A percentile compares a stretch with the other conserved stretches of the same genome.
Conservation (phyloP, 2,888 invertebrate genomes). For the Drosophila ochracea region DNA sequence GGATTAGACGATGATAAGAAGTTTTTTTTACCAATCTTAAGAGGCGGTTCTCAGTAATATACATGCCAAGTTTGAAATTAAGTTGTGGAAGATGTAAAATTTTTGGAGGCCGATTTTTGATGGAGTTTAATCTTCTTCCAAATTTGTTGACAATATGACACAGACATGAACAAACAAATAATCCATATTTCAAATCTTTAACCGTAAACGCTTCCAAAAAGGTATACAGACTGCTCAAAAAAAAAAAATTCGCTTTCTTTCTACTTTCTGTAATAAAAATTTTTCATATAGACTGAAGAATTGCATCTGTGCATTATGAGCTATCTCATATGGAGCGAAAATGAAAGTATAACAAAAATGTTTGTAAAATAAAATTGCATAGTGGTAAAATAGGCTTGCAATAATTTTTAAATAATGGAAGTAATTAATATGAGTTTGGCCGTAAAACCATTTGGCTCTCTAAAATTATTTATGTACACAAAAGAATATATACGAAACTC, state of each 20-base stretch:
- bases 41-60: background rate
- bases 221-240: background rate
- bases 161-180: too few species aligned
- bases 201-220: background rate
- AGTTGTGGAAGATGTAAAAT: background rate
- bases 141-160: background rate
- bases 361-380: background rate
- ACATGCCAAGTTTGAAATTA: background rate
- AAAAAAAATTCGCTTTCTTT: too few species aligned
- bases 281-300: background rate
- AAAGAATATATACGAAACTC: background rate
- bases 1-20: background rate
- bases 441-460: background rate
- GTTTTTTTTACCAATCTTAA: background rate
- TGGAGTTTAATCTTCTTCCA: background rate
- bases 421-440: background rate
- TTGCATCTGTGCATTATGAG: background rate
- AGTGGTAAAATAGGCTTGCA: background rate
- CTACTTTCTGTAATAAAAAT: background rate
- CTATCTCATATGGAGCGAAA: background rate
- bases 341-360: background rate
- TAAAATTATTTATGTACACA: background rate
- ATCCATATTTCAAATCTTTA: background rate
- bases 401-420: background rate
- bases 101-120: background rate